Base-by-base conservation (phyloP, 2,113 vertebrate genomes). In the Ctenomys sociabilis region DNA sequence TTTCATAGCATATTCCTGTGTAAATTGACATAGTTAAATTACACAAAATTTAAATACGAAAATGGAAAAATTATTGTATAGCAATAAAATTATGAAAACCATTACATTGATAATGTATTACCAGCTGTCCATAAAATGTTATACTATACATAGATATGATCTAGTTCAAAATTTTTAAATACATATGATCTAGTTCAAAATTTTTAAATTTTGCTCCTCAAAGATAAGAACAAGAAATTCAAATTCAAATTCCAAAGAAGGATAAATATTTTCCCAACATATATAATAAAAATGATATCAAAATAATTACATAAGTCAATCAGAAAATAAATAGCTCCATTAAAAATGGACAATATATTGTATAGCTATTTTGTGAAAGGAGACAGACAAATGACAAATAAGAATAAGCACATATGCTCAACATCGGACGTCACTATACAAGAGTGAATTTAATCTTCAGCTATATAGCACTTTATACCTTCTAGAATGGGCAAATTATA, bases 241-340 rank as follows among this genome's bases (percentile, higher is more conserved):
- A 91, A 26, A 92, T 37, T 24, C 1, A 10, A 72, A 40, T n/a
- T 72, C 40, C 9, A 40, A n/a, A 22, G n/a, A 1, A 7, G n/a
- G n/a, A 37, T 40, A 72, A 72, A 40, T 22, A 72, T 26, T 73
- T 40, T 19, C 13, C 73, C 30, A 7, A 77, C 43, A 49, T 77
- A 77, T 77, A 7, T 77, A 77, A 30, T 77, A 30, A 77, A 77
- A 49, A 24, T 75, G 11, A 75, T 75, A 43, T 24, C 40, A 43
- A 85, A 73, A 87, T 9, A 72, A 68, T 35, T 63, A 37, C 24
- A n/a, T 6, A 61, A 43, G 61, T 95, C 17, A 54, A 26, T 52
- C 26, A 93, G 54, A 94, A 94, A 84, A 63, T 43, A 45, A 94
- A n/a, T 19, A 80, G 43, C 40, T 68, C 14, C 59, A 61, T 85